Evolutionary conservation across 2,113 vertebrate genomes (phyloP), one percentile per base, ranked within the genome.

Genomic region (Daubentonia madagascariensis): DNA sequence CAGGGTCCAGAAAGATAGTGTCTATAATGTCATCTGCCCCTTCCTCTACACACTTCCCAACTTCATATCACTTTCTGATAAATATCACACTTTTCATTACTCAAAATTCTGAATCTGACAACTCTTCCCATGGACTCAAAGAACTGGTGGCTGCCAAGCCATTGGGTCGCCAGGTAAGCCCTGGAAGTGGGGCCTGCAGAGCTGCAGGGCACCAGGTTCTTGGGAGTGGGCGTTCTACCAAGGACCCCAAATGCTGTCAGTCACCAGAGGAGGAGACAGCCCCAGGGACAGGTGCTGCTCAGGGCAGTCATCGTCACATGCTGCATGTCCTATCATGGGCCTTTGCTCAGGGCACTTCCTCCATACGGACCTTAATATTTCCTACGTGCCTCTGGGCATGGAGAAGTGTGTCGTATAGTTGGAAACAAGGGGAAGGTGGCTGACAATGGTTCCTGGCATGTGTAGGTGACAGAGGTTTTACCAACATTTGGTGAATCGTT

Each of bases 101-200:
- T 63, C 32, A 30, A 72, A 72, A 57, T 59, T 67, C 63, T 89
- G 23, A 25, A 52, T 73, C 25, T 28, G 5, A 50, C 2, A 12
- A 17, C 25, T 84, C 25, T 84, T 20, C 17, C 30, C 8, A 17
- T 0, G 2, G n/a, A 32, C 25, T 30, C 32, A 22, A 28, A 25
- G 48, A 43, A 57, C 30, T 5, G 20, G 11, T 1, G 8, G 20
- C 11, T 23, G 14, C 14, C 0, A 3, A n/a, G 28, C 3, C 22
- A 14, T 8, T 22, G 35, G 79, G 8, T 2, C 2, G 14, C n/a
- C 3, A 48, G 48, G 59, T 23, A 8, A 48, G 50, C 40, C 8
- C 16, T 1, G 11, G 63, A 4, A 8, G 1, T 0, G 0, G 52
- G 54, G 28, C 18, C n/a, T 7, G 35, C 52, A 22, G n/a, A 32